Evolutionary conservation across 2,797 vertebrate species (phyloP).

Genomic region (Alectoris magna): DNA sequence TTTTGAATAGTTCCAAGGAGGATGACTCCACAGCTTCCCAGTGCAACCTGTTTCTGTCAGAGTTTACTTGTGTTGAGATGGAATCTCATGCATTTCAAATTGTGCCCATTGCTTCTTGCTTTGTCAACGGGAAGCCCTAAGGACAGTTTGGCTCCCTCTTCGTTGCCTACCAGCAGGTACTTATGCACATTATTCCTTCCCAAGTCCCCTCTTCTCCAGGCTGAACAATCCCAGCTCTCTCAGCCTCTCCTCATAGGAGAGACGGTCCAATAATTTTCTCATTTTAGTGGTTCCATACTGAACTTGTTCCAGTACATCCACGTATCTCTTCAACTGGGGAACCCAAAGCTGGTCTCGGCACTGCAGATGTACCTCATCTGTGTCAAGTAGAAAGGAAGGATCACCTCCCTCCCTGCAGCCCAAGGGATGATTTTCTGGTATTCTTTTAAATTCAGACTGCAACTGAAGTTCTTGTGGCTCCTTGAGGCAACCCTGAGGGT

Average conservation of each 20-base stretch:
- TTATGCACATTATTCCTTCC: background rate
- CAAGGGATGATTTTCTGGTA: background rate
- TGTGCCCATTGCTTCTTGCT: background rate
- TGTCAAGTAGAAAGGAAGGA: fast-evolving
- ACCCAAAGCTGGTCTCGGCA: background rate
- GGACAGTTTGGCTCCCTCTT: background rate
- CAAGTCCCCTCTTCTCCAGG: background rate
- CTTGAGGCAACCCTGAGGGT: background rate
- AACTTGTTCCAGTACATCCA: background rate
- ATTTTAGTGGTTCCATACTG: background rate
- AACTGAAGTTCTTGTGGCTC: background rate
- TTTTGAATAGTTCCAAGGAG: background rate
- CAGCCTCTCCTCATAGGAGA: background rate
- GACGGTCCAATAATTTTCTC: background rate
- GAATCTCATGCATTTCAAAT: background rate
- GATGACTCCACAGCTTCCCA: background rate
- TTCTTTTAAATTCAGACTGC: background rate
- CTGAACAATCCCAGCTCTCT: background rate
- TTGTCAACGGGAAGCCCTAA: background rate
- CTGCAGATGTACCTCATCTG: background rate
- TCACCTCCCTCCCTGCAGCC: background rate
- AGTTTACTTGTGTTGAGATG: background rate
- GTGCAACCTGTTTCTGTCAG: background rate
- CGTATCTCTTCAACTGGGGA: background rate
- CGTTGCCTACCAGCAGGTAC: background rate